Base-by-base conservation (phyloP, 1,140 invertebrate genomes). In the Steinernema feltiae region DNA sequence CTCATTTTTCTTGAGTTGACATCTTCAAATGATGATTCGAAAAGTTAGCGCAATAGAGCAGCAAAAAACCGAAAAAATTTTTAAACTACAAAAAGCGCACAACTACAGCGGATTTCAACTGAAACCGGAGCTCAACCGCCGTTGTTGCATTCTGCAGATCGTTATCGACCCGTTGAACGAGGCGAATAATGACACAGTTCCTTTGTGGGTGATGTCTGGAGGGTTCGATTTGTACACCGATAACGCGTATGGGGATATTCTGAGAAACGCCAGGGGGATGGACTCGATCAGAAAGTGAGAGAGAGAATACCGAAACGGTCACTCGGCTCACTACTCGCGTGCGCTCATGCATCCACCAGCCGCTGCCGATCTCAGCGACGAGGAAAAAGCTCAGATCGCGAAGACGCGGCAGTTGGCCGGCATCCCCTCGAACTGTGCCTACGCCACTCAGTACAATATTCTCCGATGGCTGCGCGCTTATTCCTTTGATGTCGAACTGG, bases 111-210 rank as follows among this genome's bases (percentile, higher is more conserved):
- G n/a, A 46, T 46, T 46, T 46, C 41, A 12, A 63, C 15, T 27
- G 24, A 63, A 63, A 63, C 53, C 53, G 53, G 53, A 63, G 53
- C 53, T 27, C 15, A 63, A 63, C 53, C 24, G 53, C 53, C 53
- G 53, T 27, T 63, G 53, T 27, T 27, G 53, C 53, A 15, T 63
- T 27, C 15, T 15, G 24, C 7, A 63, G 53, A 63, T 63, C 12
- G 53, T 63, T 63, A 63, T 63, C 53, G 53, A 27, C 53, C 24
- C 53, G 24, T 17, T 63, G 53, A 63, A 21, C 53, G 24, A 63
- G 53, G 53, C 53, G 53, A 63, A 63, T 63, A 63, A 63, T 27
- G 53, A 63, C 53, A 63, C 53, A 63, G 53, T 63, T 63, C 53
- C 53, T 63, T 63, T 63, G 53, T 63, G 24, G 12, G 53, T 63